Conservation (phyloP, 2,113 vertebrate genomes). For the Rhizomys pruinosus region DNA sequence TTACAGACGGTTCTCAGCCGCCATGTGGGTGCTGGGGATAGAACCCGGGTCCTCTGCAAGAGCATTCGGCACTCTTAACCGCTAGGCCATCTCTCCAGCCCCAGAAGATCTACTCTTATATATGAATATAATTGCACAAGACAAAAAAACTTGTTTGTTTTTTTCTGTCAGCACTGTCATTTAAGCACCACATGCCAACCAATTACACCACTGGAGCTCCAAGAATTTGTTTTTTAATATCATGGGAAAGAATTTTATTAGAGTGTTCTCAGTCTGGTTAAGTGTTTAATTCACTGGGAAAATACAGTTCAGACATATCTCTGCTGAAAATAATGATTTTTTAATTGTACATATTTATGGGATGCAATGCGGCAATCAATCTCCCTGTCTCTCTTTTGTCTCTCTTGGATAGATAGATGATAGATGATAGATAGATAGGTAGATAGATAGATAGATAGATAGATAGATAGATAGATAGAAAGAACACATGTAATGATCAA, state of each 20-base stretch:
- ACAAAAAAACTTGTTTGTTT: not conserved
- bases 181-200: too few species aligned
- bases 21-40: too few species aligned
- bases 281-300: not conserved
- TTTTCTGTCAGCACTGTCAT: not conserved
- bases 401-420: too few species aligned
- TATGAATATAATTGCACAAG: not conserved
- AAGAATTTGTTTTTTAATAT: not conserved
- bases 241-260: not conserved
- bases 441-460: too few species aligned
- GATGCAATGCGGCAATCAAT: not conserved
- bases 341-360: not conserved
- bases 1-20: too few species aligned
- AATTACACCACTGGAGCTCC: too few species aligned
- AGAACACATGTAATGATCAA: not conserved
- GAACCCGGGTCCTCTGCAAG: too few species aligned
- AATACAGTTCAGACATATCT: not conserved
- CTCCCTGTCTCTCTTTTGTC: too few species aligned
- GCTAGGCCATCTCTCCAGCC: too few species aligned
- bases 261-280: not conserved
- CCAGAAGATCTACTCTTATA: not conserved
- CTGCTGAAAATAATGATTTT: not conserved
- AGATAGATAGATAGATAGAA: too few species aligned
- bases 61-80: too few species aligned
- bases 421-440: too few species aligned